Conservation (phyloP, 1,140 invertebrate species). For the Eupeodes corollae region DNA sequence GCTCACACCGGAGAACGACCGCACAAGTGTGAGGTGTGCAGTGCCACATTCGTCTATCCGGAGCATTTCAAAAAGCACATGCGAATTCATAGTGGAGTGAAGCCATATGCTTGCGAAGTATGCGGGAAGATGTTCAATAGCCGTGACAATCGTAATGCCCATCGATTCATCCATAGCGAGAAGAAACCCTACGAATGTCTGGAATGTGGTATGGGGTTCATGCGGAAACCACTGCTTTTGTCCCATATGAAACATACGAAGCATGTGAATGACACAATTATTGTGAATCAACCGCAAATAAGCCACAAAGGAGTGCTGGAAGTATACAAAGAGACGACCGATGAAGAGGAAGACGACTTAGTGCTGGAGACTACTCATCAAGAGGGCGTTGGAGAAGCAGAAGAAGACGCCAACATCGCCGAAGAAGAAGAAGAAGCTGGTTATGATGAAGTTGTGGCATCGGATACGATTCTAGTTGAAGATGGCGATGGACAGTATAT, state of each 20-base stretch:
- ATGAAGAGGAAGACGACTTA: no score
- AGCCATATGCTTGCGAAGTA: slow-evolving; percentile 69
- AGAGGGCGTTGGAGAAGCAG: no score
- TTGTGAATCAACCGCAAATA: slow-evolving; percentile 64
- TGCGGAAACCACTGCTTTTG: slow-evolving; percentile 68
- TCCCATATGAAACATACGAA: slow-evolving; percentile 60
- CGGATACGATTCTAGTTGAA: no score
- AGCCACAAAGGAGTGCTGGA: slow-evolving; percentile 1
- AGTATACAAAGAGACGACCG: no score
- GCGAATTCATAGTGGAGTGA: slow-evolving; percentile 66
- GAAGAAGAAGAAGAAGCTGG: no score
- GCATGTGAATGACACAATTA: slow-evolving; percentile 64
- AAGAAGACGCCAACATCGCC: no score
- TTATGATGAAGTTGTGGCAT: no score
- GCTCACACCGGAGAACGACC: slow-evolving; percentile 69
- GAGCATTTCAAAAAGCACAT: slow-evolving; percentile 75
- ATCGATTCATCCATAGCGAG: slow-evolving; percentile 72
- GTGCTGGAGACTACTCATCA: no score
- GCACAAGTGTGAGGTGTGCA: slow-evolving; percentile 58
- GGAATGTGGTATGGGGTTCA: slow-evolving; percentile 68
- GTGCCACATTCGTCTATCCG: slow-evolving; percentile 69
- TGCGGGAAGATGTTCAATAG: slow-evolving; percentile 78
- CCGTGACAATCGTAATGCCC: slow-evolving; percentile 72
- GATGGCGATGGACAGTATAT: no score
- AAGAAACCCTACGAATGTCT: slow-evolving; percentile 78